These are phyloP conservation scores for Piaya cayana DNA, from an alignment of 2,113 vertebrate genomes.

Conservation along the genomic window DNA sequence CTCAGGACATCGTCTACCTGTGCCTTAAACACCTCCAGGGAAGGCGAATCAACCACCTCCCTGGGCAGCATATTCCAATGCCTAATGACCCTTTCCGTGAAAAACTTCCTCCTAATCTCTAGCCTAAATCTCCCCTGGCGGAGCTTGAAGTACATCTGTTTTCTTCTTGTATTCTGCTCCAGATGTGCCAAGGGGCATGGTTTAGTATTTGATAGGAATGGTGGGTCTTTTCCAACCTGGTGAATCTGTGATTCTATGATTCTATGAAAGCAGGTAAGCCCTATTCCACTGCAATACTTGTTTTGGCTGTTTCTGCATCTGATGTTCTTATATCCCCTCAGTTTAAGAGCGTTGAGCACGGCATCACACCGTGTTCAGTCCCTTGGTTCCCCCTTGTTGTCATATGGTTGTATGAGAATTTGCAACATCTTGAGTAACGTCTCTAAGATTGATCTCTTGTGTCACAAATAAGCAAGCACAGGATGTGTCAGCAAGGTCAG, in stretches of 20 bases:
- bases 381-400: neutral
- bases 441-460: neutral
- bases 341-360: neutral
- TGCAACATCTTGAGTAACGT: neutral
- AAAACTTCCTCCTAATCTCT: too few relatives aligned
- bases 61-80: too few relatives aligned
- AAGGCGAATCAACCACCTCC: too few relatives aligned
- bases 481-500: neutral
- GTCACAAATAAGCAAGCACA: neutral
- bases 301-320: neutral
- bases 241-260: too few relatives aligned
- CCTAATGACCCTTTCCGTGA: too few relatives aligned
- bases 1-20: too few relatives aligned
- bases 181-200: too few relatives aligned
- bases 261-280: neutral
- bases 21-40: too few relatives aligned
- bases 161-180: neutral
- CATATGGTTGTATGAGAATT: neutral
- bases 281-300: neutral
- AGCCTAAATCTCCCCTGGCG: too few relatives aligned
- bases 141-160: too few relatives aligned
- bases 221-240: too few relatives aligned
- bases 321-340: neutral
- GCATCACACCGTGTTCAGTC: fast-evolving
- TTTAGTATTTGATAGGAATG: too few relatives aligned